These are phyloP conservation scores for Gymnocheta viridis DNA, from an alignment of 2,888 invertebrate species.

Conservation along the genomic window DNA sequence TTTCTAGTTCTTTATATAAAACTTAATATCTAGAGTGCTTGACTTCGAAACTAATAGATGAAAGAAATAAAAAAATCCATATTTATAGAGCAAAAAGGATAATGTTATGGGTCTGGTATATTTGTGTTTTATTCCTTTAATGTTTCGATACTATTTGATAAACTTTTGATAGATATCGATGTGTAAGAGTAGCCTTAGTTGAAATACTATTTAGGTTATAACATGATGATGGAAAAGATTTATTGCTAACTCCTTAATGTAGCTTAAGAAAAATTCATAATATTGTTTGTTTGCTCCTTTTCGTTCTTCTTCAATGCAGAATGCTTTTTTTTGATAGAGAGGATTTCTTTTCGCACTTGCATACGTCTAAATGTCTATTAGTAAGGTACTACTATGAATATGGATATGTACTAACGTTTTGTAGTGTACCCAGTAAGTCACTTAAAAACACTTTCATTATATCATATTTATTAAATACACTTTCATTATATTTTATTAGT, in stretches of 20 bases:
- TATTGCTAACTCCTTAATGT: constrained; percentile 57
- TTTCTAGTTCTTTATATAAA: constrained; percentile 20
- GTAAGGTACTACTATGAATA: too few relatives aligned
- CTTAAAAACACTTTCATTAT: too few relatives aligned
- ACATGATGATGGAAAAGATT: constrained; percentile 51
- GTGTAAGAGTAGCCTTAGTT: background rate
- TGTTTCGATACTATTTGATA: constrained; percentile 24
- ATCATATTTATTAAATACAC: too few relatives aligned
- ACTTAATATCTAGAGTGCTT: background rate
- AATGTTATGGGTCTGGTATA: background rate
- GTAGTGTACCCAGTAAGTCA: too few relatives aligned
- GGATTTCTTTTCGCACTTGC: background rate
- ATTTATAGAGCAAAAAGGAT: background rate
- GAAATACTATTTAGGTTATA: constrained; percentile 40
- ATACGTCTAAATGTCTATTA: background rate
- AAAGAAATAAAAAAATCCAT: background rate
- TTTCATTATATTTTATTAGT: too few relatives aligned
- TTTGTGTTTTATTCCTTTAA: background rate
- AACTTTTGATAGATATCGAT: constrained; percentile 25
- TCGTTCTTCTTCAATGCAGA: background rate
- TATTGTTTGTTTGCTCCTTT: background rate
- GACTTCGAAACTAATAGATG: too few relatives aligned
- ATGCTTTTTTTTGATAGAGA: background rate
- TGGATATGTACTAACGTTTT: too few relatives aligned
- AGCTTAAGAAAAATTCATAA: constrained; percentile 16